Evolutionary conservation across 2,888 invertebrate species (phyloP).

Genomic region (Drosophila barbarae): DNA sequence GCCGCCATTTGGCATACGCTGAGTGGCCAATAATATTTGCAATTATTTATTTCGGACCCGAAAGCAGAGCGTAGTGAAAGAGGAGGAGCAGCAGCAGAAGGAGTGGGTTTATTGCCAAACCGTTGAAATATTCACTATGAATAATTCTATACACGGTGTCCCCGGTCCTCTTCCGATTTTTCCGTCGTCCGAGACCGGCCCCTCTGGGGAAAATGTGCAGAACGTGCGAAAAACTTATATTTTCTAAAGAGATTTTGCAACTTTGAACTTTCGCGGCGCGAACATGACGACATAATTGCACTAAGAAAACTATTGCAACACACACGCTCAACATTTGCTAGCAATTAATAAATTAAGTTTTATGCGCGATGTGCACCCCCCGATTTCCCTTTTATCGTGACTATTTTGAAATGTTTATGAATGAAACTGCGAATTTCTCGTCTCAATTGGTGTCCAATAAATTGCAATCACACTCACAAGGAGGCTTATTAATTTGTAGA

Average conservation of each 20-base stretch:
- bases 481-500: conserved; percentile 69
- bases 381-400: conserved; percentile 4
- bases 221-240: conserved; percentile 72
- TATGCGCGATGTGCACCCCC: conserved; percentile 10
- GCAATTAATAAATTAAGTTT: conserved; percentile 66
- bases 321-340: conserved; percentile 66
- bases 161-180: conserved; percentile 4
- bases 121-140: conserved; percentile 63
- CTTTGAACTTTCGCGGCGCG: conserved; percentile 63
- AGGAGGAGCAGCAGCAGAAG: background rate
- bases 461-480: conserved; percentile 69
- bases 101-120: conserved; percentile 53
- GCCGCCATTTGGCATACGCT: conserved; percentile 63
- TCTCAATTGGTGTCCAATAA: conserved; percentile 72
- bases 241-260: conserved; percentile 62
- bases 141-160: conserved; percentile 49
- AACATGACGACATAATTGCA: conserved; percentile 56
- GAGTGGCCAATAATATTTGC: conserved; percentile 73
- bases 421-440: conserved; percentile 55
- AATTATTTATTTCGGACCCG: conserved; percentile 65
- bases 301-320: conserved; percentile 42
- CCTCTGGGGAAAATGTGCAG: conserved; percentile 26
- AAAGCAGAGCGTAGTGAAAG: background rate
- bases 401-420: conserved; percentile 63
- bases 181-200: conserved; percentile 4